Percentiles rank a stretch among this genome's conserved stretches.
These are phyloP conservation scores for Brachionus rotundiformis DNA, from an alignment of 1,140 invertebrate species.

Conservation along the genomic window DNA sequence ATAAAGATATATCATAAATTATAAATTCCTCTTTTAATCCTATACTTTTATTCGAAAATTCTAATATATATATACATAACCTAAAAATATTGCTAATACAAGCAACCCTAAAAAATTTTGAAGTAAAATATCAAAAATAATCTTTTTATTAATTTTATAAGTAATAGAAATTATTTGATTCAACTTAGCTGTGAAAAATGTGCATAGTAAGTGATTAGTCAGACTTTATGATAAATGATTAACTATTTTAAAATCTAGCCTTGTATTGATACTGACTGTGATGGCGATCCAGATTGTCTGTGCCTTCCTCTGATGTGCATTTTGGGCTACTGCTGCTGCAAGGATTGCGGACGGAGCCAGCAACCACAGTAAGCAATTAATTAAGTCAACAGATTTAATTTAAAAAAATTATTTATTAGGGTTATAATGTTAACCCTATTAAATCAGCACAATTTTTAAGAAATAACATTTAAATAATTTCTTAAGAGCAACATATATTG, in stretches of 20 bases:
- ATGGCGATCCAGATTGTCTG: slow-evolving; percentile 49
- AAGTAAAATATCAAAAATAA: not conserved
- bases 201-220: not conserved
- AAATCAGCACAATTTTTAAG: not conserved
- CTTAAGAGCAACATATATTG: slow-evolving; percentile 6
- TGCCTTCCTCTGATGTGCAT: slow-evolving; percentile 46
- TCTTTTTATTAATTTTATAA: not conserved
- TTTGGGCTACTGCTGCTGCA: slow-evolving; percentile 32
- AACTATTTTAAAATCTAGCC: not conserved
- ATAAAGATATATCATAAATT: slow-evolving; percentile 5
- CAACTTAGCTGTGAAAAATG: not conserved
- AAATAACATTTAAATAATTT: not conserved
- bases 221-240: not conserved
- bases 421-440: too few species aligned
- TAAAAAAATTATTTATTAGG: too few species aligned
- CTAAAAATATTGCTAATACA: not conserved
- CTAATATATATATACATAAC: not conserved
- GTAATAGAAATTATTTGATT: not conserved
- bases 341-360: not conserved
- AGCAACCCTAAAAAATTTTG: not conserved
- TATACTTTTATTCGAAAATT: not conserved
- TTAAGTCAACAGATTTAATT: not conserved
- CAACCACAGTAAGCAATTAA: not conserved
- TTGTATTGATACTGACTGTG: slow-evolving; percentile 41
- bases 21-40: not conserved